These are phyloP conservation scores for Allolobophora icterica DNA, from an alignment of 2,888 invertebrate species.

Conservation along the genomic window DNA sequence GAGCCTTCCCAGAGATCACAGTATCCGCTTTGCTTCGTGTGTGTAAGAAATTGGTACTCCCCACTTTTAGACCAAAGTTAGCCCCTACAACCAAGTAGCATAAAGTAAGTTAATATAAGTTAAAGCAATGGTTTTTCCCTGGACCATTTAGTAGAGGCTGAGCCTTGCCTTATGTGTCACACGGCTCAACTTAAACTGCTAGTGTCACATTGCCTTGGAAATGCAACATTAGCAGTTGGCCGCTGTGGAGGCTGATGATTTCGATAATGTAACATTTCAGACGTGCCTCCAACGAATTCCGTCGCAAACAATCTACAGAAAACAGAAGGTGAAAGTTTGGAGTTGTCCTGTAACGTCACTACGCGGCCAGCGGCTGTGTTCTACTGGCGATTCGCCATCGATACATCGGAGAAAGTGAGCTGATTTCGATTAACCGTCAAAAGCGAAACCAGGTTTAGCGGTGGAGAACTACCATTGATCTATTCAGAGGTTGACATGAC, in stretches of 20 bases:
- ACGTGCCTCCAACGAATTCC: neutral
- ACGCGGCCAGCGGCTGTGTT: neutral
- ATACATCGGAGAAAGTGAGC: neutral
- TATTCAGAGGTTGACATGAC: neutral
- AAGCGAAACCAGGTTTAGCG: neutral
- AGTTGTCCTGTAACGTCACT: neutral
- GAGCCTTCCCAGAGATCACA: no score
- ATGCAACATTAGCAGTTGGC: neutral
- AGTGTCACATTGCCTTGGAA: no score
- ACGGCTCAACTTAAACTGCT: no score
- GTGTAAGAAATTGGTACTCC: no score
- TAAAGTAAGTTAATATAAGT: no score
- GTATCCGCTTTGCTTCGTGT: no score
- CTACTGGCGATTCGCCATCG: neutral
- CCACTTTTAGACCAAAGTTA: no score
- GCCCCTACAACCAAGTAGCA: no score
- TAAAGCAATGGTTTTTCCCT: no score
- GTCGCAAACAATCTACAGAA: neutral
- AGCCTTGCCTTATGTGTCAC: no score
- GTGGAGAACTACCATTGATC: neutral
- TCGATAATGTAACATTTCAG: neutral
- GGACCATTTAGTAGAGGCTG: no score
- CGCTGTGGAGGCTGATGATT: neutral
- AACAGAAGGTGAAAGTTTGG: constrained; percentile 5
- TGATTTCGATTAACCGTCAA: neutral